Conservation (phyloP, 2,888 invertebrate species). For the Petrophora chlorosata region DNA sequence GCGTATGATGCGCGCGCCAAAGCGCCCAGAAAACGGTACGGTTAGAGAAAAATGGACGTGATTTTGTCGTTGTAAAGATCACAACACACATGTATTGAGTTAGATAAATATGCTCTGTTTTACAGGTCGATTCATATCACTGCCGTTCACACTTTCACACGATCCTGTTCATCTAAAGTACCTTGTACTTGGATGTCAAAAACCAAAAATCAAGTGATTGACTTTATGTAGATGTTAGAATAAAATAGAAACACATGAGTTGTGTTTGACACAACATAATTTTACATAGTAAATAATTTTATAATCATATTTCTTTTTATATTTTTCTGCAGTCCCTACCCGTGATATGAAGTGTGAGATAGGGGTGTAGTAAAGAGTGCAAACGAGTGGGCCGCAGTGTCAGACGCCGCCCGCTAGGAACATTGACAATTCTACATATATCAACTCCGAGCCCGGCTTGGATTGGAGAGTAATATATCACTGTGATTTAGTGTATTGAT, state of each 20-base stretch:
- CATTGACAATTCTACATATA: constrained; percentile 69
- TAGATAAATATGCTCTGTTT: no score
- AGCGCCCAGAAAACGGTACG: constrained; percentile 70
- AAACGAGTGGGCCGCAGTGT: constrained; percentile 77
- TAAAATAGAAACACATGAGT: no score
- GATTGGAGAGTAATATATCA: constrained; percentile 38
- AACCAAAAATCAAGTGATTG: no score
- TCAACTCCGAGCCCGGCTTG: constrained; percentile 46
- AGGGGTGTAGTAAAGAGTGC: constrained; percentile 81
- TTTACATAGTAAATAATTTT: no score
- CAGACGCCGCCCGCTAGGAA: constrained; percentile 65
- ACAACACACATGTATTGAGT: no score
- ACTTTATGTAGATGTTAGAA: no score
- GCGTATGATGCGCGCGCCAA: constrained; percentile 73
- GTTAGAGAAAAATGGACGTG: constrained; percentile 42
- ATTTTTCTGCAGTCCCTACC: constrained; percentile 53
- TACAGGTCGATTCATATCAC: no score
- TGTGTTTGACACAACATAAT: no score
- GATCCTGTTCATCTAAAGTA: no score
- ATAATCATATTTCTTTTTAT: neutral
- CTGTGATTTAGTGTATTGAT: constrained; percentile 42
- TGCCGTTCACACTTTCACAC: no score
- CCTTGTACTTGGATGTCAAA: no score
- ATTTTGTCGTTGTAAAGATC: no score
- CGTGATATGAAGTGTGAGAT: constrained; percentile 71